Evolutionary conservation across 2,113 vertebrate genomes (phyloP), one percentile per base, ranked within the genome.

Genomic region (Dolichallabes microphthalmus): DNA sequence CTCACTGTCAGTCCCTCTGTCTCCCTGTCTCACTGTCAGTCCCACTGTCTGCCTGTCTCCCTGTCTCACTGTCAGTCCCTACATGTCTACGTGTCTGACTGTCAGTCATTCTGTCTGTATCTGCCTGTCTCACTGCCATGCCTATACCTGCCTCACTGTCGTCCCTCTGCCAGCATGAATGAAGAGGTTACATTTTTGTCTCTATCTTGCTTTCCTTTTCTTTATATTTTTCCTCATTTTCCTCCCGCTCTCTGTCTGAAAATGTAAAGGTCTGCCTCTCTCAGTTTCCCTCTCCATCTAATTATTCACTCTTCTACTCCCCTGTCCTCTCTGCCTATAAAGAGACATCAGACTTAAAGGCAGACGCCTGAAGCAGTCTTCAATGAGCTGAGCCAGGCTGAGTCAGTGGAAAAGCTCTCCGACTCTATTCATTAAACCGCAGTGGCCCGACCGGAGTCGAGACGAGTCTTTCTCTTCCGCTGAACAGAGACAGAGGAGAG

Each of bases 301-400:
- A 77, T 77, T 77, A 77, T 15, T 77, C 0, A 1, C 53, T 57
- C n/a, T 57, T 77, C 52, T 22, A n/a, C 71, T 75, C 4, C 25
- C 53, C 50, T 53, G 25, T 76, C 73, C n/a, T 76, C 13, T 76
- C 50, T 17, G 25, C 27, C 50, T 76, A 76, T 76, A 77, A 57
- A 77, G 75, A 32, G 75, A 77, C 52, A 77, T 77, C 52, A 57
- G 22, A 32, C 75, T 57, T 77, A 57, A 77, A 77, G 75, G 53
- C 75, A 77, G 52, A 77, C 53, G 25, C 10, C n/a, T 77, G 75
- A 57, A 55, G 75, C 75, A 2, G n/a, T 35, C 71, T 52, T 74
- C 39, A 52, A 74, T 74, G 50, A 52, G 45, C 25, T 27, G n/a
- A 53, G 73, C 73, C 7, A 27, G 50, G n/a, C 52, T 78, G 53